phyloP scores from a whole-genome alignment of 2,113 vertebrate genomes.

The Tichodroma muraria region DNA sequence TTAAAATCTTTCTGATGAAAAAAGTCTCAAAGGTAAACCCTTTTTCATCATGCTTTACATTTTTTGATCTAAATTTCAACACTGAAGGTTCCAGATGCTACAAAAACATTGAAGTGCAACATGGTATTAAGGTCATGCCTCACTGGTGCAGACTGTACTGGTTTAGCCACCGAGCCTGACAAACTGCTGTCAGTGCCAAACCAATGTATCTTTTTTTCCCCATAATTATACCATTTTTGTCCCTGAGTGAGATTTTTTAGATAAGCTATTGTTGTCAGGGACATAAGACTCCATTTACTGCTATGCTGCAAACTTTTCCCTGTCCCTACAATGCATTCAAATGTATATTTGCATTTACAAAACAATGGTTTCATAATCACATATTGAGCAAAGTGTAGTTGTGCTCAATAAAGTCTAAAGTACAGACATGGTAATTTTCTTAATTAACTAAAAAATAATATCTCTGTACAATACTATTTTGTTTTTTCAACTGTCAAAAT shows the following conservation, averaged over 20 bases:
- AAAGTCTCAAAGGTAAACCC: background rate
- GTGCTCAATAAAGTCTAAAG: conserved; percentile 13
- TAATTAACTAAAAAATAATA: background rate
- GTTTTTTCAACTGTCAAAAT: background rate
- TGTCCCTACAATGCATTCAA: conserved; percentile 39
- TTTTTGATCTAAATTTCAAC: background rate
- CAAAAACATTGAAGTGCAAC: background rate
- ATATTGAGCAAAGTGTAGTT: conserved; percentile 27
- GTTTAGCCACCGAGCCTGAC: conserved; percentile 2
- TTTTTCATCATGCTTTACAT: background rate
- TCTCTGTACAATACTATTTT: background rate
- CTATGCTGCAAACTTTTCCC: conserved; percentile 27
- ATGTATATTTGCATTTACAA: conserved; percentile 28
- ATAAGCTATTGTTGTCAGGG: conserved; percentile 26
- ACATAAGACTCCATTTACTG: conserved; percentile 35
- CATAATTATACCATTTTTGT: conserved; percentile 62
- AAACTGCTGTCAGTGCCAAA: conserved; percentile 38
- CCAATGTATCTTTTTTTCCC: conserved; percentile 21
- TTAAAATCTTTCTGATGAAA: background rate
- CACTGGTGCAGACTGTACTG: background rate
- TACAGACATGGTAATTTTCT: conserved; percentile 22
- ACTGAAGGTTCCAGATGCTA: background rate
- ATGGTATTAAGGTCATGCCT: background rate
- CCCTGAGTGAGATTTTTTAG: conserved; percentile 54
- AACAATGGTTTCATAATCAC: conserved; percentile 28